Conservation (phyloP, 2,888 invertebrate species). For the Blastobasis lacticolella region DNA sequence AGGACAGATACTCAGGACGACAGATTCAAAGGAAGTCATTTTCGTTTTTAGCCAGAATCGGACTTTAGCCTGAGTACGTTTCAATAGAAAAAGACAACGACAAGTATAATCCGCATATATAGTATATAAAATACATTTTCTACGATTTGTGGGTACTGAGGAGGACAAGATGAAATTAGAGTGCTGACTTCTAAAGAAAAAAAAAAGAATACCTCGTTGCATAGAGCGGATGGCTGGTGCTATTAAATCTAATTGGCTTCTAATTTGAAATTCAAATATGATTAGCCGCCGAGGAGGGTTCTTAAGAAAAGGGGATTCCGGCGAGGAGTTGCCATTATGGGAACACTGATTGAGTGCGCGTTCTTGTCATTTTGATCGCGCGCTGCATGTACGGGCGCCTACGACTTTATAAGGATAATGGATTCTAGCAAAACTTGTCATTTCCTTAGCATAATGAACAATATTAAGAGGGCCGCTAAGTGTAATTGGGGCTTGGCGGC, state of each 20-base stretch:
- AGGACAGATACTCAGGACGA: no score
- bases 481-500: conserved; percentile 60
- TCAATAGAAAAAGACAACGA: no score
- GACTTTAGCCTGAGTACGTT: no score
- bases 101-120: no score
- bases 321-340: conserved; percentile 24
- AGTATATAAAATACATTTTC: no score
- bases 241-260: conserved; percentile 13
- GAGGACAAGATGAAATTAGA: background rate
- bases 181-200: background rate
- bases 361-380: conserved; percentile 19
- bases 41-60: no score
- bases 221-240: conserved; percentile 8
- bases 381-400: conserved; percentile 13
- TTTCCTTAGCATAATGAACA: conserved; percentile 66
- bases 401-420: conserved; percentile 46
- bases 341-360: conserved; percentile 24
- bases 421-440: conserved; percentile 57
- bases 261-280: conserved; percentile 18
- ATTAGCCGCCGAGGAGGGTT: conserved; percentile 10
- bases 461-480: conserved; percentile 63
- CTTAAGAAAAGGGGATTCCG: conserved; percentile 16
- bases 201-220: conserved; percentile 1
- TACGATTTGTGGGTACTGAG: background rate
- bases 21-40: no score